These are phyloP conservation scores for Prionailurus viverrinus DNA, from an alignment of 2,113 vertebrate species.

Conservation along the genomic window DNA sequence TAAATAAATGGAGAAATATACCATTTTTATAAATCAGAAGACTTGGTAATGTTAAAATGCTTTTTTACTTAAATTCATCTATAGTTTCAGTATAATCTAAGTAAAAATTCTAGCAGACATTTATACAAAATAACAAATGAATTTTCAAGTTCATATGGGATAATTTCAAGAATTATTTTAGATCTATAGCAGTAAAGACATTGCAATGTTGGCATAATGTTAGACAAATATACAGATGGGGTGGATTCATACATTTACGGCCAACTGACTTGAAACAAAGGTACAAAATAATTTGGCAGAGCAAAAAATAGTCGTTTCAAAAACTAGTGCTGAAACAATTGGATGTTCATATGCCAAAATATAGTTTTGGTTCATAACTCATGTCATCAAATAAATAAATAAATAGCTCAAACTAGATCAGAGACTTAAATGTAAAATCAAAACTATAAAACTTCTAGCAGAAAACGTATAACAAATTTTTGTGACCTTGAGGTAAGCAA, in stretches of 20 bases:
- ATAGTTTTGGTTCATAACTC: neutral
- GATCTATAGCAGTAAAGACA: neutral
- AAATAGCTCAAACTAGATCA: neutral
- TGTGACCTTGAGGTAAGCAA: neutral
- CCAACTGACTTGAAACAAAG: neutral
- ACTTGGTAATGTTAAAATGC: neutral
- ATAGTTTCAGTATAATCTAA: conserved; percentile 1
- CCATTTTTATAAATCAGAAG: neutral
- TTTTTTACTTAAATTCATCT: neutral
- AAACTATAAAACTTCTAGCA: neutral
- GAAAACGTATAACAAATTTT: neutral
- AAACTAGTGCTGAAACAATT: neutral
- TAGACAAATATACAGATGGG: neutral
- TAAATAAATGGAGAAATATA: conserved; percentile 7
- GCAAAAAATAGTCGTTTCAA: neutral
- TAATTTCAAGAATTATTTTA: conserved; percentile 36
- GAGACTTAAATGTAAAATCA: neutral
- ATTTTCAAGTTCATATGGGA: conserved; percentile 12
- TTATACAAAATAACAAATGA: neutral
- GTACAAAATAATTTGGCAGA: neutral
- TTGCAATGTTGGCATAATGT: neutral
- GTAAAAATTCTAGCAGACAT: neutral
- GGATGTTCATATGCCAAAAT: neutral
- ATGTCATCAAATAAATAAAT: neutral
- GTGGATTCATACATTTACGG: neutral